Base-by-base conservation (phyloP, 2,113 vertebrate species). In the Anguilla rostrata region DNA sequence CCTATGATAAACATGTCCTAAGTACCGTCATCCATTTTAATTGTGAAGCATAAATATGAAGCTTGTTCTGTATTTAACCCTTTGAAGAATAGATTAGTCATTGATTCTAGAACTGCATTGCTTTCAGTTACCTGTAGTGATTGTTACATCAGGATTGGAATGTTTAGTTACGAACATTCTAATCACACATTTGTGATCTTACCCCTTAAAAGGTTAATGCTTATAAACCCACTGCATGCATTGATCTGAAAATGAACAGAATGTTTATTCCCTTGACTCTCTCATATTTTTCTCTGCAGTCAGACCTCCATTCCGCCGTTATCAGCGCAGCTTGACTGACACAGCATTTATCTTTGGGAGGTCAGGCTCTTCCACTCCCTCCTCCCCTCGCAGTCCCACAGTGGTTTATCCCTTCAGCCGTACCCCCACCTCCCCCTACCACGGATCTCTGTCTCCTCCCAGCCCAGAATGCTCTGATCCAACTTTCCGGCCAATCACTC, bases 321-420 rank as follows among this genome's bases (percentile, higher is more conserved):
- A 96, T 94, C 96, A 96, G 90, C 95, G 96, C 91, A 97, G 96
- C 92, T 92, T 97, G 89, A 97, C 96, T 4, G 96, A 97, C 89
- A 95, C 96, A 0, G 96, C 96, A 63, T 96, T 96, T 91, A 96
- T 96, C 92, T 97, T 97, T 87, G 89, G 93, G 34, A 95, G 90
- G 85, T 90, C 94, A 0, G 95, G 95, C 14, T 63, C 82, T 41
- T 75, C 83, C 11, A 26, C 40, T 18, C 87, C 83, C 11, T 12
- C 71, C 57, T 90, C 92, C 22, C 89, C 83, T 83, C 57, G 88
- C 3, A 83, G 87, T 14, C 85, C 94, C 14, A 49, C 86, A 4
- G 40, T 18, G 53, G 14, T 26, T 0, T 94, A 92, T 18, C 94
- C 95, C 18, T 91, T 82, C 83, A 94, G 90, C 46, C 92, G 94